These are phyloP conservation scores for Erpornis zantholeuca DNA, from an alignment of 2,113 vertebrate genomes.

Conservation along the genomic window DNA sequence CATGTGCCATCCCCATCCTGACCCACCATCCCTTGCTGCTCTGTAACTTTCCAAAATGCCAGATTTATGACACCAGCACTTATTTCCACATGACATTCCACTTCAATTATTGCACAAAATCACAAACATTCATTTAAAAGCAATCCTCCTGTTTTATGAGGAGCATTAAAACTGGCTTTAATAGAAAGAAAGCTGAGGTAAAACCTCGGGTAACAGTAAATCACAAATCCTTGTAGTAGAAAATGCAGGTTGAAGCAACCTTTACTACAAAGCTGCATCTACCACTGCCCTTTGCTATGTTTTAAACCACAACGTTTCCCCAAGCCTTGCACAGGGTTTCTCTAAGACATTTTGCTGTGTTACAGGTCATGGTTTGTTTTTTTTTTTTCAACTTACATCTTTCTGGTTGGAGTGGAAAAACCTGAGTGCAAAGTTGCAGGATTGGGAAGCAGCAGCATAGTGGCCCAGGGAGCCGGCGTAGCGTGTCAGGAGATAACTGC, in stretches of 20 bases:
- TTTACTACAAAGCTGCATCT: background rate
- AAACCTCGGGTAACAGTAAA: background rate
- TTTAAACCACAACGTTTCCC: background rate
- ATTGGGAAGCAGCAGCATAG: constrained; percentile 93
- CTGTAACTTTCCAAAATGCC: background rate
- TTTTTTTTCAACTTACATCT: constrained; percentile 87
- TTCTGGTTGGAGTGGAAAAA: constrained; percentile 99
- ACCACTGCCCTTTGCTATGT: background rate
- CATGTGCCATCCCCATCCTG: background rate
- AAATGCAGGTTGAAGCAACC: background rate
- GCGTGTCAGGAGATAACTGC: constrained; percentile 92
- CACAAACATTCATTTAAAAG: background rate
- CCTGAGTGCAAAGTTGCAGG: constrained; percentile 98
- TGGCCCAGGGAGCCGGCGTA: constrained; percentile 92
- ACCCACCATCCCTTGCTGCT: background rate
- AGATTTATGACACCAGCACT: background rate
- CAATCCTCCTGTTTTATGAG: background rate
- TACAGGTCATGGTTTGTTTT: background rate
- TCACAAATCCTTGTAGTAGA: background rate
- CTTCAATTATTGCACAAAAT: background rate
- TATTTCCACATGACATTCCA: background rate
- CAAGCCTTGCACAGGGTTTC: background rate
- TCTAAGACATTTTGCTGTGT: background rate
- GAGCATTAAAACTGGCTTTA: background rate
- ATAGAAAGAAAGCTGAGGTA: background rate